These are phyloP conservation scores for Dendroctonus valens DNA, from an alignment of 1,140 invertebrate genomes.

Conservation along the genomic window DNA sequence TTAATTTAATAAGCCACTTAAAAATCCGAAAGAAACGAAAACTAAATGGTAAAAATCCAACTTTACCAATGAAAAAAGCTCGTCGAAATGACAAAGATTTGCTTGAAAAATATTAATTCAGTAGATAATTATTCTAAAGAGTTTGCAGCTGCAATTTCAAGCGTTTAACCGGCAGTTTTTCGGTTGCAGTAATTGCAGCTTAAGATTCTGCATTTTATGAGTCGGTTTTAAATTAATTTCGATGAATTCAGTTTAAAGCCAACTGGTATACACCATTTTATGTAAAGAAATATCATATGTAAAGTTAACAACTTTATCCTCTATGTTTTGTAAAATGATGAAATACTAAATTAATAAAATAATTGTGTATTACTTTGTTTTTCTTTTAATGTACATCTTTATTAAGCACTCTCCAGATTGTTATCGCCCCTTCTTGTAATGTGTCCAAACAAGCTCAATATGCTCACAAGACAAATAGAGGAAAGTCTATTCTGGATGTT, in stretches of 20 bases:
- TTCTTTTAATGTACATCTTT: background rate
- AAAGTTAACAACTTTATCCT: slow-evolving; percentile 33
- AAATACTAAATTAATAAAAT: slow-evolving; percentile 24
- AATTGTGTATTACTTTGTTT: slow-evolving; percentile 22
- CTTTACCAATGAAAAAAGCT: slow-evolving; percentile 29
- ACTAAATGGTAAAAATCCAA: background rate
- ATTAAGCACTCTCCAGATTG: no score
- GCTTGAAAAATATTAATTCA: slow-evolving; percentile 37
- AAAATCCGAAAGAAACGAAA: background rate
- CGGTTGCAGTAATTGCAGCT: background rate
- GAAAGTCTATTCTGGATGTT: no score
- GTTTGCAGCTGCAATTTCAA: background rate
- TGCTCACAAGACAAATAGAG: no score
- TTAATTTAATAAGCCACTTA: background rate
- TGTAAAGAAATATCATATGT: slow-evolving; percentile 29
- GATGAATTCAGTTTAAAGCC: slow-evolving; percentile 21
- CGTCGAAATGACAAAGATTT: slow-evolving; percentile 46
- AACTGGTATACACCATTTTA: slow-evolving; percentile 28
- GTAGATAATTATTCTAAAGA: slow-evolving; percentile 6
- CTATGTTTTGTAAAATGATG: slow-evolving; percentile 34
- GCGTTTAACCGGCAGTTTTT: background rate
- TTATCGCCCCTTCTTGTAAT: no score
- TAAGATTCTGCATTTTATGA: background rate
- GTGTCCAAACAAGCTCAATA: no score
- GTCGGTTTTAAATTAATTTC: slow-evolving; percentile 20